Base-by-base conservation (phyloP, 2,113 vertebrate genomes). In the Pelmatolapia mariae region DNA sequence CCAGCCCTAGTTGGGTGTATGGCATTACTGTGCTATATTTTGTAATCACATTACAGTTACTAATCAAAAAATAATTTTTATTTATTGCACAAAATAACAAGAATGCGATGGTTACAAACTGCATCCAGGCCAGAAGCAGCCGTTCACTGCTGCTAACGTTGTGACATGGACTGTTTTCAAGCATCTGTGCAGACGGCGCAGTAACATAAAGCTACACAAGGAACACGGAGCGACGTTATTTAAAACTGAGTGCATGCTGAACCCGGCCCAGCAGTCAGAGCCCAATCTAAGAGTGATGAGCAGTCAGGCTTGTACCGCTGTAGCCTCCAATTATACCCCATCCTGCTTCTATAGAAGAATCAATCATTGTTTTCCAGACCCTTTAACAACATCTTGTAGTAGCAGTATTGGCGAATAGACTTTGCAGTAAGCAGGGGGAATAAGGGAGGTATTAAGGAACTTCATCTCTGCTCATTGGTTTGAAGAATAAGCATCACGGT, bases 231-330 rank as follows among this genome's bases (percentile, higher is more conserved):
- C 3, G 8, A 18, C 5, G 1, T 33, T 6, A 18, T 4, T 33
- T 33, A 61, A 33, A 33, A 2, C 0, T 18, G 15, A 61, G 57
- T 4, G 15, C 16, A 10, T 33, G 57, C 29, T 61, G 57, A 61
- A 16, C 26, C 15, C 8, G 2, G 57, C 0, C 5, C 0, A 61
- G 57, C 29, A 61, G 15, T 29, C 29, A 33, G 15, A 33, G 29
- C 15, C 29, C 2, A 8, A 16, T 59, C 57, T 31, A 61, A 31
- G 15, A 18, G 3, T 61, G 57, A 5, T 59, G 26, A 61, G 15
- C 57, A 18, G 1, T 33, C 57, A 33, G 57, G 57, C 5, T 33
- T 18, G 57, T 29, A 61, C 8, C 8, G 15, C 26, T 31, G 57
- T 10, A 33, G 8, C 26, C 15, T 61, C 57, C 57, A 29, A 15